Evolutionary conservation across 2,113 vertebrate species (phyloP).

Genomic region (Xiphias gladius): DNA sequence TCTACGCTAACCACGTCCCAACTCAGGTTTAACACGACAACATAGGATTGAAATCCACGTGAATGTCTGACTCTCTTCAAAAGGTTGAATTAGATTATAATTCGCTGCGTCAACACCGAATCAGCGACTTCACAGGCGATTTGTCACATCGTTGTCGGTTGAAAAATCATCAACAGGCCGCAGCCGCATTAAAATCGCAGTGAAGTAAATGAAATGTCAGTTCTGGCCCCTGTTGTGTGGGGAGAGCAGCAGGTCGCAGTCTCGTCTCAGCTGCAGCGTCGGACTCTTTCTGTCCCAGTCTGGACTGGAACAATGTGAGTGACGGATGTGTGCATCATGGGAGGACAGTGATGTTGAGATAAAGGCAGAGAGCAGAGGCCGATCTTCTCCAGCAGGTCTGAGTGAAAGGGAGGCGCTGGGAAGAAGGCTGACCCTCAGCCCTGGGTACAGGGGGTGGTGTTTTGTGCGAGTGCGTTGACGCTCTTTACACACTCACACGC

Average conservation of each 20-base stretch:
- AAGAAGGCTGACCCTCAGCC: constrained; percentile 62
- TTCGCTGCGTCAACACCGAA: too few relatives aligned
- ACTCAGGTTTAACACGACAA: too few relatives aligned
- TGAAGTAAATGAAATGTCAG: neutral
- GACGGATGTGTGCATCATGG: constrained; percentile 45
- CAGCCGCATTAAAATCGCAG: neutral
- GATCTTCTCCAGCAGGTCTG: constrained; percentile 25
- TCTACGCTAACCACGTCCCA: too few relatives aligned
- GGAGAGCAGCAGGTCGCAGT: neutral
- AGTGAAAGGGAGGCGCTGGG: constrained; percentile 56
- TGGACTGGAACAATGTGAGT: constrained; percentile 1
- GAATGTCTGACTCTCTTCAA: too few relatives aligned
- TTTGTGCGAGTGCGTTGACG: constrained; percentile 6
- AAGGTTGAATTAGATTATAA: too few relatives aligned
- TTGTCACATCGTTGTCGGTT: neutral
- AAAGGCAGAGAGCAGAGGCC: constrained; percentile 12
- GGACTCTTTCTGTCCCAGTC: neutral
- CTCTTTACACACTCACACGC: neutral
- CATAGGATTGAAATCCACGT: too few relatives aligned
- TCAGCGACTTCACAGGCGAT: too few relatives aligned
- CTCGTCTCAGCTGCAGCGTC: neutral
- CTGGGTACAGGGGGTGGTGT: neutral
- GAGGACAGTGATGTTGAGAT: constrained; percentile 12
- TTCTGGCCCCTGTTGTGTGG: neutral
- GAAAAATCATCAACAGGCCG: neutral